Base-by-base conservation (phyloP, 2,888 invertebrate genomes). In the Andrena bicolor region DNA sequence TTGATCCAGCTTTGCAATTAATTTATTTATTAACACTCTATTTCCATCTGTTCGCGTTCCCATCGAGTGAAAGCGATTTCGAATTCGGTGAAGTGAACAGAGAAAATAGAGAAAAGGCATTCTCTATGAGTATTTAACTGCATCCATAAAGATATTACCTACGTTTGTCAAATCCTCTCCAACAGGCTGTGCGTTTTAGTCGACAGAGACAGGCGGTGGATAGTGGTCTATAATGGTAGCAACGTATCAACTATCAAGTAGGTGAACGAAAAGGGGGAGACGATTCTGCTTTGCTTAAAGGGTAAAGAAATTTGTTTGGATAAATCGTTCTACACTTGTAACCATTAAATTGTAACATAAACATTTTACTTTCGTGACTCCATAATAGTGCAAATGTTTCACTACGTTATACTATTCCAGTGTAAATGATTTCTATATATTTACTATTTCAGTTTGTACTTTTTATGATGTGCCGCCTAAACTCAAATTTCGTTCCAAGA, bases 61-160 rank as follows among this genome's bases (percentile, higher is more conserved):
- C 23, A 68, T 68, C 28, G 28, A 10, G 41, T 20, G 61, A 20
- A 70, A 69, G 30, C 32, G 23, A n/a, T 8, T 48, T 69, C 26
- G 16, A 49, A 5, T n/a, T 5, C n/a, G n/a, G 8, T 5, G 60
- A 56, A 13, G 13, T 26, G 65, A 26, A n/a, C 8, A 8, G 8
- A 3, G n/a, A 64, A 64, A 13, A 26, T 8, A 41, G 10, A 20
- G 23, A 10, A 16, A 32, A 32, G 4, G n/a, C 30, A 10, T 28
- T 28, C 10, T 13, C 4, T 10, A 23, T 3, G 56, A 69, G 32
- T 49, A 49, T 69, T 70, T 28, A 49, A 20, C 26, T 28, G 69
- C 48, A n/a, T 20, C n/a, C 26, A 75, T 69, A 26, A 69, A 49
- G 69, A 69, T 48, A 70, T 60, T 26, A 26, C 41, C 69, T 26